These are phyloP conservation scores for Danio choprae DNA, from an alignment of 2,797 vertebrate genomes.

Conservation along the genomic window DNA sequence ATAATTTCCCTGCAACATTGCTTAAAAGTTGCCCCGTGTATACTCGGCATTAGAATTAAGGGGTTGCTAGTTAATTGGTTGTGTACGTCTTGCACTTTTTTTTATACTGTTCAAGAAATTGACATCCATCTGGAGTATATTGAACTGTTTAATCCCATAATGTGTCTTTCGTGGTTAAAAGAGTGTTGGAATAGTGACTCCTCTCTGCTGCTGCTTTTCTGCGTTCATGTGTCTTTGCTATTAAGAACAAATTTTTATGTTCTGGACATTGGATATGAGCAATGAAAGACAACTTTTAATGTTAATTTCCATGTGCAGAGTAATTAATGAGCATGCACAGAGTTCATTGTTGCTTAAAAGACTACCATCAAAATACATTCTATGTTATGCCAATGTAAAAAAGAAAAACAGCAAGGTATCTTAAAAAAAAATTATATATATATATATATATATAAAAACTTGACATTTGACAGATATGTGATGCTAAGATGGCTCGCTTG, in stretches of 20 bases:
- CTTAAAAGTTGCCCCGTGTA: no score
- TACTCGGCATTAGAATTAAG: background rate
- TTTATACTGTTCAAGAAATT: slow-evolving; percentile 20
- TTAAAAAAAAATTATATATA: background rate
- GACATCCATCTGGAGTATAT: background rate
- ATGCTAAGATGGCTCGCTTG: background rate
- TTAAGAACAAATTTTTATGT: slow-evolving; percentile 6
- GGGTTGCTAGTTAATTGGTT: background rate
- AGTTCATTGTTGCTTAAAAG: background rate
- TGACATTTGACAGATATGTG: background rate
- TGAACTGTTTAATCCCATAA: slow-evolving; percentile 5
- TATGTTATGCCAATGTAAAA: slow-evolving; percentile 10
- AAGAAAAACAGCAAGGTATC: background rate
- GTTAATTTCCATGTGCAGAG: slow-evolving; percentile 8
- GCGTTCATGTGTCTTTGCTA: slow-evolving; percentile 13
- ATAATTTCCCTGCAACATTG: no score
- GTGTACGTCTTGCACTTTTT: slow-evolving; percentile 20
- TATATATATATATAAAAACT: background rate
- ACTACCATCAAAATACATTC: background rate
- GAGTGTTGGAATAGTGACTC: background rate
- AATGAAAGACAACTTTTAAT: slow-evolving; percentile 4
- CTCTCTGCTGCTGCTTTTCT: background rate
- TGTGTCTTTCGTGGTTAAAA: slow-evolving; percentile 27
- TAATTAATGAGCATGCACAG: slow-evolving; percentile 10
- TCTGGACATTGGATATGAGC: background rate